Evolutionary conservation across 1,140 invertebrate genomes (phyloP), one percentile per base, ranked within the genome.

Genomic region (Ips nitidus): DNA sequence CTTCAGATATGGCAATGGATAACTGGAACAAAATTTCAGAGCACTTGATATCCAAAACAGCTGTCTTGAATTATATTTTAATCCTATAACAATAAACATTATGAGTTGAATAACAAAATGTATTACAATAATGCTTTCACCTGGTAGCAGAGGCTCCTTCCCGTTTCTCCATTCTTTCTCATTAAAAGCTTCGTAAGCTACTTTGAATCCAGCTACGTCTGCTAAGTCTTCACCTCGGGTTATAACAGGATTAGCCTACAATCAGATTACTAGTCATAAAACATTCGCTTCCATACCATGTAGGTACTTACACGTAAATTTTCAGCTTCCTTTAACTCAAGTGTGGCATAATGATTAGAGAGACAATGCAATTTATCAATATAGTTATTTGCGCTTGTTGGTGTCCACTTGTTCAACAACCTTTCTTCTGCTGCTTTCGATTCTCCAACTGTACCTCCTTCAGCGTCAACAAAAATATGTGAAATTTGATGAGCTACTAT

Each of bases 401-500:
- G 52, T 39, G 74, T 67, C 74, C 73, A 77, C 71, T 70, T 74
- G 56, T 69, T 74, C 52, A 72, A 71, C 7, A 71, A 40, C 73
- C 67, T 65, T 69, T 67, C 40, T 70, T 52, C 37, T n/a, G n/a
- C 42, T 53, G 52, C 52, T 41, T 52, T 57, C 2, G 39, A 53
- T 55, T 41, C 66, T 36, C 4, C 40, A 22, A 61, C 52, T 7
- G 66, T 52, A 40, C 41, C 45, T 62, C 67, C 66, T 66, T 69
- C 41, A 36, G 71, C 75, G 42, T 71, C 65, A 22, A 74, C 59
- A 63, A 76, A 74, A 63, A 77, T 75, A 78, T 97, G 94, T 0
- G 94, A 96, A 55, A 98, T 93, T 84, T 97, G 94, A 76, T 96
- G 94, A 1, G 94, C 94, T 80, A 98, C 94, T n/a, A 97, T 91